Evolutionary conservation across 53 echinoderm and acorn worm genomes (phyloP).

Genomic region (Hippasteria phrygiana): DNA sequence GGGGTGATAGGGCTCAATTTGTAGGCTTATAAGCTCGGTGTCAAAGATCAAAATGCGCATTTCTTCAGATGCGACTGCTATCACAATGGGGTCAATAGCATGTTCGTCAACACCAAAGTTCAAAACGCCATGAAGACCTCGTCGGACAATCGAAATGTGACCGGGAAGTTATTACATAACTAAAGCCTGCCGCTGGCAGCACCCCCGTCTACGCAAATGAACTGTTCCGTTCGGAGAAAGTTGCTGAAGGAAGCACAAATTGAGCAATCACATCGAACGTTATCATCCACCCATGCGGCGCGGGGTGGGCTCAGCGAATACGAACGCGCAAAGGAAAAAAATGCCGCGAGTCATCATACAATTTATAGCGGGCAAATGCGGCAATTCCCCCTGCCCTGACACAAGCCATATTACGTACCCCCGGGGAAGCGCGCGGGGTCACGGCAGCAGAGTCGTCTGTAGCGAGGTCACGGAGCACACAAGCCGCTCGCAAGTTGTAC

Average conservation of each 20-base stretch:
- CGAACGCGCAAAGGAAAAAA: not conserved
- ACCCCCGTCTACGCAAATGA: conserved; percentile 52
- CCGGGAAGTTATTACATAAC: conserved; percentile 35
- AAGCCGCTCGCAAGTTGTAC: conserved; percentile 7
- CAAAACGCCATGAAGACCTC: not conserved
- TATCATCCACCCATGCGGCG: conserved; percentile 46
- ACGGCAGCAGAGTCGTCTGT: conserved; percentile 1
- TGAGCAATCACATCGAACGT: conserved; percentile 18
- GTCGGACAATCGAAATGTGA: not conserved
- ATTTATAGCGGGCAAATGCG: conserved; percentile 44
- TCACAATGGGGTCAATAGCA: conserved; percentile 17
- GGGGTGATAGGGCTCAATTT: conserved; percentile 46
- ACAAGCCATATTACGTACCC: conserved; percentile 20
- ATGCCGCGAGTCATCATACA: not conserved
- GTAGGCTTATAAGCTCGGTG: conserved; percentile 38
- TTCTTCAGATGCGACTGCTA: conserved; percentile 14
- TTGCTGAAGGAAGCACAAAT: conserved; percentile 66
- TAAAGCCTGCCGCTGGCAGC: not conserved
- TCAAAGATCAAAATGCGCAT: conserved; percentile 51
- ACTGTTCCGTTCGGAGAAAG: conserved; percentile 38
- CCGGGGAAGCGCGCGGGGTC: conserved; percentile 12
- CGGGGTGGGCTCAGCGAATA: conserved; percentile 5
- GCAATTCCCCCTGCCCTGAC: conserved; percentile 34
- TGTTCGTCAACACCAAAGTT: not conserved
- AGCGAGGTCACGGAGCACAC: conserved; percentile 19